Base-by-base conservation (phyloP, 2,888 invertebrate genomes). In the Crepidodera aurea region DNA sequence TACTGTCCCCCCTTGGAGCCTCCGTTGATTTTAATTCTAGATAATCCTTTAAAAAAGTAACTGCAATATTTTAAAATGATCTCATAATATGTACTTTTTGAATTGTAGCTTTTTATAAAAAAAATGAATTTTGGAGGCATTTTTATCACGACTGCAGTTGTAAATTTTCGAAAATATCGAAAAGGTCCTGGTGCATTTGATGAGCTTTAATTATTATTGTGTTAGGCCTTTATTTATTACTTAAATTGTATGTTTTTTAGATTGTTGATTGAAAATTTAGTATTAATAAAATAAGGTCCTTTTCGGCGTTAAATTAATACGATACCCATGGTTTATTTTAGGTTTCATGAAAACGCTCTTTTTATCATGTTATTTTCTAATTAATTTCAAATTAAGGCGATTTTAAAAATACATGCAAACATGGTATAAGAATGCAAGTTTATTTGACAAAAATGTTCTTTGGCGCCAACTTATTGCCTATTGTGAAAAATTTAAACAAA, bases 191-290 rank as follows among this genome's bases (percentile, higher is more conserved):
- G 68, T 64, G 65, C 66, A 62, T 56, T 65, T 54, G 39, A 60
- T 60, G 65, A 70, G 69, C 69, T 70, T 70, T 70, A 70, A 70
- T 68, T 54, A 46, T 62, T 69, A 60, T 61, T 55, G 53, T 40
- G 27, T 62, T 62, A 62, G 46, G 58, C 22, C 39, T 48, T 40
- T 66, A 50, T 65, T 58, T 60, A 59, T 46, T 64, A 39, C 32
- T 57, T 59, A 61, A 42, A 59, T 53, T 53, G 16, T 55, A 57
- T 42, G 50, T 59, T 50, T 53, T 57, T 62, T 46, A 56, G 37
- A 50, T 60, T 63, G 53, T 42, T 54, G 40, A 54, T 64, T 59
- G 27, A 32, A 51, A 56, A 55, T 58, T 65, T 62, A 48, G 40
- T 51, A 55, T 62, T 60, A 51, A 37, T 44, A 40, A 19, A 51